Conservation (phyloP, 2,797 vertebrate genomes). For the Pseudochirops cupreus region DNA sequence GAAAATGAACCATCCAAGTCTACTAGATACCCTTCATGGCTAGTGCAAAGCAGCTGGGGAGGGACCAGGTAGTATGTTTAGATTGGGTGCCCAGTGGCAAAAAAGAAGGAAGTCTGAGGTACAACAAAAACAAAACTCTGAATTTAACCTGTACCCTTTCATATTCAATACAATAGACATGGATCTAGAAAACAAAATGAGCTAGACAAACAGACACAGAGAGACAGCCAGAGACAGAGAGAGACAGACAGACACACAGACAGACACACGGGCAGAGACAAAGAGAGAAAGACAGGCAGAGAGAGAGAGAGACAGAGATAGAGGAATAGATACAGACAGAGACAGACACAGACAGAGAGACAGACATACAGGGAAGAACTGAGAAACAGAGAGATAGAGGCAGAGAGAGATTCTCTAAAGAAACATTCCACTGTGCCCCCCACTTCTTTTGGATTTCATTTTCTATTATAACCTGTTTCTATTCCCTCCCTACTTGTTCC, state of each 20-base stretch:
- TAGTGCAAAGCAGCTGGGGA: not conserved
- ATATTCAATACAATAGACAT: not conserved
- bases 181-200: not conserved
- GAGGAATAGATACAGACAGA: not conserved
- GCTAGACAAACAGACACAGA: not conserved
- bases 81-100: not conserved
- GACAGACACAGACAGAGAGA: not conserved
- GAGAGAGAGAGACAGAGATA: not conserved
- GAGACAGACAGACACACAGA: not conserved
- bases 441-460: not conserved
- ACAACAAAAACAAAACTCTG: not conserved
- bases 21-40: not conserved
- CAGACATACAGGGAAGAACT: too few species aligned
- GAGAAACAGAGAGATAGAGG: too few species aligned
- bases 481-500: not conserved
- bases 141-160: not conserved
- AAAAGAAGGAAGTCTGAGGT: not conserved
- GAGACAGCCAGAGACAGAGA: fast-evolving
- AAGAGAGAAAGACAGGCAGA: too few species aligned
- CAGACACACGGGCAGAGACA: not conserved
- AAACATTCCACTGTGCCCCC: not conserved
- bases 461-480: not conserved
- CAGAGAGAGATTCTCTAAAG: not conserved
- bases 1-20: not conserved
- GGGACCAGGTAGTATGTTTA: not conserved